Percentiles rank a stretch among this genome's conserved stretches.
Evolutionary conservation across 2,797 vertebrate species (phyloP).

Genomic region (Scolopax bukidnonensis): DNA sequence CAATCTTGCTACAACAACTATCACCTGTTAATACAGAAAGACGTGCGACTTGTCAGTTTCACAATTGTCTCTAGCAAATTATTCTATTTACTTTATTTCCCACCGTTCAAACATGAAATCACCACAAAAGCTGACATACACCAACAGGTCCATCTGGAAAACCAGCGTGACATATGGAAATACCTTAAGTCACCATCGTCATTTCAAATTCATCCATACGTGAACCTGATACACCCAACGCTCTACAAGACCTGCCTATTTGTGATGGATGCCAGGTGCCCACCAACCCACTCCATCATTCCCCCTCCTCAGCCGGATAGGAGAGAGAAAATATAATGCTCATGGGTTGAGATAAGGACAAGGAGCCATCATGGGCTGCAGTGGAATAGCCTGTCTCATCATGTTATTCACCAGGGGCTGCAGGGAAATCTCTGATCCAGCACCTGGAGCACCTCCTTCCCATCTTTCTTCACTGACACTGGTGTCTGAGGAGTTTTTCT

Average conservation of each 20-base stretch:
- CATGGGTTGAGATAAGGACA: neutral
- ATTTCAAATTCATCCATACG: neutral
- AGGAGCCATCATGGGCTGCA: neutral
- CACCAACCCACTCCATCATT: neutral
- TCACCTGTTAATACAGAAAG: neutral
- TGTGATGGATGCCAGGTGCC: neutral
- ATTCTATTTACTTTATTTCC: neutral
- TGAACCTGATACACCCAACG: neutral
- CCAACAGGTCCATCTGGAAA: neutral
- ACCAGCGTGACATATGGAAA: rapidly evolving
- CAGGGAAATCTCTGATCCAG: neutral
- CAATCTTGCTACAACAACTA: neutral
- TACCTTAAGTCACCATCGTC: neutral
- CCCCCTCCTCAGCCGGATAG: neutral
- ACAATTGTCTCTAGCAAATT: neutral
- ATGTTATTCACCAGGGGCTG: neutral
- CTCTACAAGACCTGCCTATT: neutral
- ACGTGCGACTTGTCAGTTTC: neutral
- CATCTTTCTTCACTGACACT: neutral
- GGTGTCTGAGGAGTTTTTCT: neutral
- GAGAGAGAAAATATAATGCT: neutral
- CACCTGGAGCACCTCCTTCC: neutral
- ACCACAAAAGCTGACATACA: neutral
- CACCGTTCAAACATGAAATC: neutral
- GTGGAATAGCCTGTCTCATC: neutral